phyloP scores from a whole-genome alignment of 2,797 vertebrate species.

The Graptemys geographica region DNA sequence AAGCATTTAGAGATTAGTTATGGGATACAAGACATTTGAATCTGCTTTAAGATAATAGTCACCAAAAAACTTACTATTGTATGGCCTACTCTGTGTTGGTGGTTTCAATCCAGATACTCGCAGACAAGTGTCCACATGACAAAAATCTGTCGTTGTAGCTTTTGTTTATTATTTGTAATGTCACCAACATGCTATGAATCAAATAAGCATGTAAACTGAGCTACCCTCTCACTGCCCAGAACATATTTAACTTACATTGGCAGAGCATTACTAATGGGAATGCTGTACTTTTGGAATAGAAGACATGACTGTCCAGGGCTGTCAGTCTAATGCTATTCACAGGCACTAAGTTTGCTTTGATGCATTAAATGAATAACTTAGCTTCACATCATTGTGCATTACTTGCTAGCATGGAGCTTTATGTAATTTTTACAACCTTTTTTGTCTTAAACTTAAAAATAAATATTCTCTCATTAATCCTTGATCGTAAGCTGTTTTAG shows the following conservation, averaged over 20 bases:
- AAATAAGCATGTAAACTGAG: neutral
- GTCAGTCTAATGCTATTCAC: neutral
- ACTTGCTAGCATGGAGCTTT: neutral
- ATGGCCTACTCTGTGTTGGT: neutral
- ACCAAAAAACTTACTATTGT: neutral
- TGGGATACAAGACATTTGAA: too few species aligned
- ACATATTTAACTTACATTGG: slow-evolving; percentile 16
- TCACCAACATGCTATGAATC: neutral
- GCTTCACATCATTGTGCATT: neutral
- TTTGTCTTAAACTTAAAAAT: neutral
- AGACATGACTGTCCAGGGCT: neutral
- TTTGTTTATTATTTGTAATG: neutral
- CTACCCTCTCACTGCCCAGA: neutral
- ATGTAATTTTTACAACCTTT: slow-evolving; percentile 2
- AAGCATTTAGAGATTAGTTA: too few species aligned
- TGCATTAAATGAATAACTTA: slow-evolving; percentile 15
- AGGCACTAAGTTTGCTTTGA: neutral
- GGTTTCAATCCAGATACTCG: neutral
- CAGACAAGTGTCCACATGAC: neutral
- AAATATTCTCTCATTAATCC: neutral
- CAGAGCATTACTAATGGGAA: slow-evolving; percentile 2
- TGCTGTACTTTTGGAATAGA: neutral
- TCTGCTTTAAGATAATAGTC: too few species aligned
- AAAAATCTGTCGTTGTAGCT: neutral
- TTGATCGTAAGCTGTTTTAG: neutral